Base-by-base conservation (phyloP, 2,888 invertebrate genomes). In the Apoda limacodes region DNA sequence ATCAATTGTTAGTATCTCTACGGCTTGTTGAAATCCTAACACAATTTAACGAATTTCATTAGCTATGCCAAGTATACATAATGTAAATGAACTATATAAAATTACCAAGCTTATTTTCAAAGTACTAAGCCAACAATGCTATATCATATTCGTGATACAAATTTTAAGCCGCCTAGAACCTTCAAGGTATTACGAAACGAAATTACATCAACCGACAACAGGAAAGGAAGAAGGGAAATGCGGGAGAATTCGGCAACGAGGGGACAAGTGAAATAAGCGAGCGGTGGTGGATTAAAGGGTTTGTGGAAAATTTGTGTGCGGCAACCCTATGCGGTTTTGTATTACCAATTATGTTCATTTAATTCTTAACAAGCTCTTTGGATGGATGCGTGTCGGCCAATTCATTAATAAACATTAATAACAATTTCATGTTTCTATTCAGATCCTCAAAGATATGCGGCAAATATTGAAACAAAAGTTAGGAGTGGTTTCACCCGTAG, bases 241-340 rank as follows among this genome's bases (percentile, higher is more conserved):
- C 39, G 57, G 60, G 61, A 55, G 54, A 59, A 62, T 66, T 50
- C 56, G 52, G 46, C 56, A 63, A 66, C 60, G 67, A 70, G 75
- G 78, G 78, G 66, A 57, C 72, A 72, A 76, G 76, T 75, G 78
- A 78, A 75, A 76, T 72, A 75, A 75, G 65, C 65, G 65, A 61
- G 66, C 66, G 55, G 54, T 43, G 64, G 74, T 43, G 64, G 74
- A 72, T 75, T 78, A 78, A 78, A 76, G 78, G 78, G 76, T 76
- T 78, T 69, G 67, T 35, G 63, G 70, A 64, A 63, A 75, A 75
- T 76, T 75, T 74, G 75, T 75, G 65, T 63, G 65, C 68, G 34
- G 35, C 51, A 50, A 62, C 70, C 65, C 68, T 50, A 47, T 60
- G 63, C 60, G 67, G 78, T 76, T 70, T 80, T 64, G 66, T 70